These are phyloP conservation scores for Peromyscus melanophrys DNA, from an alignment of 2,797 vertebrate species.

Conservation along the genomic window DNA sequence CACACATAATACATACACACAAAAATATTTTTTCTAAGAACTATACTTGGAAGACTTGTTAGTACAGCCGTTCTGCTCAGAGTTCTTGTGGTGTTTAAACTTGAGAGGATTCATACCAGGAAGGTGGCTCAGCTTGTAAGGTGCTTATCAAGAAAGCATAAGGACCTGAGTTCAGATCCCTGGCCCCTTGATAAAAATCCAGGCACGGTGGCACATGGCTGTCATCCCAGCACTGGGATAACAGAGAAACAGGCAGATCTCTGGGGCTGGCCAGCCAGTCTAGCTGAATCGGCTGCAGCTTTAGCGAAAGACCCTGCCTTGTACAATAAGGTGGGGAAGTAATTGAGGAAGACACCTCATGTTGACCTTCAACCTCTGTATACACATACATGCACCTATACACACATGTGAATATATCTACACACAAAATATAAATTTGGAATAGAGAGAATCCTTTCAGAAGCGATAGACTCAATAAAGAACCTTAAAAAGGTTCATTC, in stretches of 20 bases:
- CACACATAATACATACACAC: neutral
- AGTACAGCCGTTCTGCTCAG: neutral
- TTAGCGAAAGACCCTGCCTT: neutral
- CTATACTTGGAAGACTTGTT: conserved; percentile 58
- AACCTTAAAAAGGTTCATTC: conserved; percentile 41
- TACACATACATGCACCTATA: neutral
- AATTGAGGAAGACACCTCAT: neutral
- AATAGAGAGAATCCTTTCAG: conserved; percentile 47
- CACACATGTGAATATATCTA: neutral
- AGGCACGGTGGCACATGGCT: neutral
- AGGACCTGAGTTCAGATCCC: neutral
- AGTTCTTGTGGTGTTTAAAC: conserved; percentile 21
- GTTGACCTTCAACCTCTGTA: neutral
- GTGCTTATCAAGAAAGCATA: neutral
- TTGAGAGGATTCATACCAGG: no score
- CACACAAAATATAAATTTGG: neutral
- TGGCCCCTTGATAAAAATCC: neutral
- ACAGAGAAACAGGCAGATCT: neutral
- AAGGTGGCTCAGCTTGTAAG: no score
- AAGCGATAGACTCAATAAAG: conserved; percentile 64
- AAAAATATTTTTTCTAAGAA: neutral
- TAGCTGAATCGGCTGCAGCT: neutral
- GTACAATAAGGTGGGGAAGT: neutral
- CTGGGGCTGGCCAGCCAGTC: neutral
- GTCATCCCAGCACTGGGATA: neutral